Conservation (phyloP, 2,888 invertebrate genomes). For the Chrysolina haemoptera region DNA sequence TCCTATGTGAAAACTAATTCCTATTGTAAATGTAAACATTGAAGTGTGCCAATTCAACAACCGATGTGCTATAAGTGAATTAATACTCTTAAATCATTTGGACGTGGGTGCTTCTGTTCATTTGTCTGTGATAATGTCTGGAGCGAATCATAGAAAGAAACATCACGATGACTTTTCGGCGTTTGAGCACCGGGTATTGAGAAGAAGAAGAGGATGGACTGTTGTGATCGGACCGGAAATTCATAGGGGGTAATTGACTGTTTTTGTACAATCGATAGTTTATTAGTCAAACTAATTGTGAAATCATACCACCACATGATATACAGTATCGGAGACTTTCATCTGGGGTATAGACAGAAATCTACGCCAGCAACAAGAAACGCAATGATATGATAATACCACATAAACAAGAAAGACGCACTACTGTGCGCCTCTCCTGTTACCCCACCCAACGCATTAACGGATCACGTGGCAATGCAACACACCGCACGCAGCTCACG, state of each 20-base stretch:
- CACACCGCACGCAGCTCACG: too few species aligned
- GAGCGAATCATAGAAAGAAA: conserved; percentile 47
- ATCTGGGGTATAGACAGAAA: too few species aligned
- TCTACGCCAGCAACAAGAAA: too few species aligned
- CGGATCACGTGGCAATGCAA: too few species aligned
- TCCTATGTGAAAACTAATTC: conserved; percentile 25
- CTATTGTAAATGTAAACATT: conserved; percentile 31
- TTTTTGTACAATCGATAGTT: background rate
- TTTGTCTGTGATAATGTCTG: conserved; percentile 32
- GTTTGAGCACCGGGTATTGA: conserved; percentile 65
- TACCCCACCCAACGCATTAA: too few species aligned
- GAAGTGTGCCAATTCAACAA: conserved; percentile 31
- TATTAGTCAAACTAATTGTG: too few species aligned
- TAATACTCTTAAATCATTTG: background rate
- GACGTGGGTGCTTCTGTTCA: conserved; percentile 15
- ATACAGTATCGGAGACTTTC: too few species aligned
- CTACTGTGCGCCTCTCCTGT: too few species aligned
- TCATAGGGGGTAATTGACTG: conserved; percentile 70
- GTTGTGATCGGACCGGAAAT: conserved; percentile 82
- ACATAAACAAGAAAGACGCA: too few species aligned
- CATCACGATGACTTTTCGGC: conserved; percentile 62
- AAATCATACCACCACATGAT: too few species aligned
- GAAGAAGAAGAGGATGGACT: conserved; percentile 82
- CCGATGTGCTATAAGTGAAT: conserved; percentile 29
- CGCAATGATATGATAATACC: too few species aligned